A percentile compares a stretch with the other conserved stretches of the same genome.
Conservation (phyloP, 1,140 invertebrate species). For the Drosophila orosa region DNA sequence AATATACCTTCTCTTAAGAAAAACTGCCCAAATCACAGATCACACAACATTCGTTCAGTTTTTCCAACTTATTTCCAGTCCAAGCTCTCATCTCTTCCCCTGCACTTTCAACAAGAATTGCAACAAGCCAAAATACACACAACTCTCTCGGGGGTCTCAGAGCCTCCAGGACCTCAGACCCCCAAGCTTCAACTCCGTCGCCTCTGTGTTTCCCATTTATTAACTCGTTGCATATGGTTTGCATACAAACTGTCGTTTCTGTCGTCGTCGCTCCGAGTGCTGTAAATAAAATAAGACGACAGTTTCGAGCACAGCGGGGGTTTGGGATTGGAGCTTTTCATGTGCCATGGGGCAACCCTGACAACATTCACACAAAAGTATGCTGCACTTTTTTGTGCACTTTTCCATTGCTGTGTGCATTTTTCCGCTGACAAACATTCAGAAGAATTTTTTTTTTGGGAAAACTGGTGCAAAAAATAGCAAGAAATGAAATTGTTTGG, state of each 20-base stretch:
- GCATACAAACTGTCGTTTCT: conserved; percentile 57
- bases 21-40: not conserved
- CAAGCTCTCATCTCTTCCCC: not conserved
- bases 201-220: conserved; percentile 63
- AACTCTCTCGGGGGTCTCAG: conserved; percentile 10
- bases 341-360: conserved; percentile 59
- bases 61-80: not conserved
- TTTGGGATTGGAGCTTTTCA: conserved; percentile 61
- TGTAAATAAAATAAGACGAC: conserved; percentile 67
- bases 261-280: conserved; percentile 54
- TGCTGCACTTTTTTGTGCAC: conserved; percentile 75
- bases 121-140: conserved; percentile 21
- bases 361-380: conserved; percentile 49
- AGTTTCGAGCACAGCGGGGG: not conserved
- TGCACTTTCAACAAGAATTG: conserved; percentile 7
- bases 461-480: conserved; percentile 41
- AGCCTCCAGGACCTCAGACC: conserved; percentile 1
- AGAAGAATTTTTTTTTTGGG: conserved; percentile 52
- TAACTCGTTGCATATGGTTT: conserved; percentile 81
- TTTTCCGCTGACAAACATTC: conserved; percentile 57
- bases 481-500: conserved; percentile 25
- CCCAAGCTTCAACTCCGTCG: not conserved
- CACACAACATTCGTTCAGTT: not conserved
- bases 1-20: not conserved
- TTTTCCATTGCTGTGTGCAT: conserved; percentile 54